Percentiles rank a stretch among this genome's conserved stretches.
Evolutionary conservation across 1,140 invertebrate genomes (phyloP).

Genomic region (Apis florea): DNA sequence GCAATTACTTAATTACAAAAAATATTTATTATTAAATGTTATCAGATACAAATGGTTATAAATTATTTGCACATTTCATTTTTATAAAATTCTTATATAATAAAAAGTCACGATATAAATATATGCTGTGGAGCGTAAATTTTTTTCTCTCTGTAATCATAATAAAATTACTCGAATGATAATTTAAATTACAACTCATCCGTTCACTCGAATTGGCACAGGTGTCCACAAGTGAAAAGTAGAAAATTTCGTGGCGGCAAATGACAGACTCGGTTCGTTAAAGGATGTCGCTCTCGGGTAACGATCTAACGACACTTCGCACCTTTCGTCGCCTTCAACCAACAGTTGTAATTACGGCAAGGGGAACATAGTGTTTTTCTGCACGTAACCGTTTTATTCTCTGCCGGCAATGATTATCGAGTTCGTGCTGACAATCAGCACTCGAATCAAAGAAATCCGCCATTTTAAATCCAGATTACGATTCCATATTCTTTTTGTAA

Average conservation of each 20-base stretch:
- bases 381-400: constrained; percentile 59
- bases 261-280: constrained; percentile 37
- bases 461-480: background rate
- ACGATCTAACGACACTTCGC: constrained; percentile 57
- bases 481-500: background rate
- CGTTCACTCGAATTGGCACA: no score
- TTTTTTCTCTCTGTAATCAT: no score
- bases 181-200: no score
- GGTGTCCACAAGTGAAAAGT: no score
- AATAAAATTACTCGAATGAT: no score
- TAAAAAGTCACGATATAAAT: no score
- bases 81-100: no score
- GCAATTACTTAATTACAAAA: no score
- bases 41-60: no score
- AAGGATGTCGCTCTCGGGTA: constrained; percentile 7
- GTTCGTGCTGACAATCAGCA: constrained; percentile 54
- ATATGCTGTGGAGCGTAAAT: no score
- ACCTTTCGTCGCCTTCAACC: constrained; percentile 51
- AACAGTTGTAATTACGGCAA: constrained; percentile 49
- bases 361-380: constrained; percentile 47
- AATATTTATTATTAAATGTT: no score
- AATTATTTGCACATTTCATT: no score
- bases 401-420: constrained; percentile 38
- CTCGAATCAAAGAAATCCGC: constrained; percentile 49
- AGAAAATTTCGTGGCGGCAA: constrained; percentile 5